Evolutionary conservation across 2,113 vertebrate genomes (phyloP), one percentile per base, ranked within the genome.

Genomic region (Plectropomus leopardus): DNA sequence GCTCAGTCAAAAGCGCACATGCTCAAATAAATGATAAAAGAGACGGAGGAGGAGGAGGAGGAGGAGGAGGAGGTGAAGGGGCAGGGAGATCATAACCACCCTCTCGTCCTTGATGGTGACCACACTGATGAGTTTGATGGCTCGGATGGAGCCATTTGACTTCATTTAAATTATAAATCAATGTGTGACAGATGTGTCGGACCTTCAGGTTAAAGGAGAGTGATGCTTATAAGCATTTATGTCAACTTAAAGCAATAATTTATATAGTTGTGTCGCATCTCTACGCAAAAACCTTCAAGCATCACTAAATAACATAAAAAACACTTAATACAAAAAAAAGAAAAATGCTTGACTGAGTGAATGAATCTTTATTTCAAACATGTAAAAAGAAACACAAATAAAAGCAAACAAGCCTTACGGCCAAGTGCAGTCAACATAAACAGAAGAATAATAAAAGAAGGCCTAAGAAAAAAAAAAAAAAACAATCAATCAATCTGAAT

Each of bases 11-110:
- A 91, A 82, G 64, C 17, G 42, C 75, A 75, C 88, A 66, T 4
- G 16, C 74, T 77, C 84, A 61, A 84, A 91, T 86, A 67, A 88
- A 87, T 77, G 76, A 78, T 87, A 28, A 58, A 69, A 36, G 69
- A 67, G 58, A 47, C 2, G 23, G 50, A 36, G 60, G 23, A 40
- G 57, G 47, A 40, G 80, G 15, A 40, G 36, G 72, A 24, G 60
- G 34, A 64, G 32, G 32, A 67, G 74, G 58, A 76, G 83, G 66
- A 78, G 69, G 50, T 34, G 42, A 61, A 75, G 67, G 69, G 34
- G 40, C 6, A 30, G 17, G 13, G 44, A 61, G 45, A 82, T 82
- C 61, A 54, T 53, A 85, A 65, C 61, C 72, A 64, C 30, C 54
- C 26, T 61, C 59, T 10, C 9, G 73, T 72, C 83, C 78, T 86